A percentile compares a stretch with the other conserved stretches of the same genome.
These are phyloP conservation scores for Gasterosteus aculeatus DNA, from an alignment of 2,113 vertebrate genomes.

Conservation along the genomic window DNA sequence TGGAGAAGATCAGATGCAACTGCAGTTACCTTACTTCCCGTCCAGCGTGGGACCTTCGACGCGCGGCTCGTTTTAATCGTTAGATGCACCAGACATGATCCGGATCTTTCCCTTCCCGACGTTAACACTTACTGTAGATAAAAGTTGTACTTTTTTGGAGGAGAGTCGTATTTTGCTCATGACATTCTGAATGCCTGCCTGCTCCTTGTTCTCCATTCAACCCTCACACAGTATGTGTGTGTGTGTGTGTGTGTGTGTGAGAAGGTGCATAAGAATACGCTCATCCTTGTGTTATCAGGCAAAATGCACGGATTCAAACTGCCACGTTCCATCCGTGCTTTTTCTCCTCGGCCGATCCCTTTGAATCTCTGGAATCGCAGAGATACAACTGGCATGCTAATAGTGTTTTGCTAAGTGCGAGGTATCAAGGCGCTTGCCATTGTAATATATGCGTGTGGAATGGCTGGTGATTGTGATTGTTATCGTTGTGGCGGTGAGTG, in stretches of 20 bases:
- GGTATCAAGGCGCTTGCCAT: constrained; percentile 67
- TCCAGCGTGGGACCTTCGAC: constrained; percentile 54
- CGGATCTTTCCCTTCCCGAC: constrained; percentile 19
- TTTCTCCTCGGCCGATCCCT: constrained; percentile 55
- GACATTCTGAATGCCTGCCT: constrained; percentile 41
- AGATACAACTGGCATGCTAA: constrained; percentile 74
- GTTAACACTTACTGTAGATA: constrained; percentile 53
- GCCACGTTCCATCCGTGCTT: constrained; percentile 51
- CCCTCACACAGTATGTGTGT: background rate
- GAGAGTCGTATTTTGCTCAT: constrained; percentile 35
- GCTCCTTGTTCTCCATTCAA: constrained; percentile 20
- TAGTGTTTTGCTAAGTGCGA: constrained; percentile 65
- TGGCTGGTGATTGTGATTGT: constrained; percentile 80
- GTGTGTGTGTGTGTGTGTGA: background rate
- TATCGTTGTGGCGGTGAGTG: constrained; percentile 74
- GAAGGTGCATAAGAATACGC: background rate
- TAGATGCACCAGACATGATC: constrained; percentile 28
- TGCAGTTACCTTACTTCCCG: constrained; percentile 43
- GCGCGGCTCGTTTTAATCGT: constrained; percentile 57
- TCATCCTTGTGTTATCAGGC: constrained; percentile 34
- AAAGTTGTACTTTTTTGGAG: constrained; percentile 26
- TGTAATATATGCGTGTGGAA: constrained; percentile 78
- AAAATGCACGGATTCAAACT: constrained; percentile 54
- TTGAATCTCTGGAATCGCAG: constrained; percentile 65
- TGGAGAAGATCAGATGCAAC: constrained; percentile 68